Conservation (phyloP, 2,797 vertebrate species). For the Astyanax mexicanus region DNA sequence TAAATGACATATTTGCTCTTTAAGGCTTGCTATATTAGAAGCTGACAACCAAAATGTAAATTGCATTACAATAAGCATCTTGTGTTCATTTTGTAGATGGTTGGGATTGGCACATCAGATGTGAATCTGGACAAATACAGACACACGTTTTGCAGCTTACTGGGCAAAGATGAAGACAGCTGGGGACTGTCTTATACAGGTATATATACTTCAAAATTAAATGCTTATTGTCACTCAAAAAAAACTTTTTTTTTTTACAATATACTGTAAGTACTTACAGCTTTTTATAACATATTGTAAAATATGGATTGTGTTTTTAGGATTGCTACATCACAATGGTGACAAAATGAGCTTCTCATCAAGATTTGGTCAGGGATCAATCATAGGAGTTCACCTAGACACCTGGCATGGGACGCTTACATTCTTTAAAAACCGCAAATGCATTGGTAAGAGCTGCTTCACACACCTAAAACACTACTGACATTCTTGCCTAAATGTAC, state of each 20-base stretch:
- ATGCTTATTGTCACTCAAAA: too few relatives aligned
- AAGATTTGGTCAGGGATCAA: slow-evolving; percentile 95
- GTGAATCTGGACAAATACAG: slow-evolving; percentile 96
- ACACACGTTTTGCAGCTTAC: slow-evolving; percentile 94
- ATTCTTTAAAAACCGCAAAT: slow-evolving; percentile 97
- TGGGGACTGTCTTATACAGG: slow-evolving; percentile 99
- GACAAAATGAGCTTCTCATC: slow-evolving; percentile 94
- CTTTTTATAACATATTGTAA: background rate
- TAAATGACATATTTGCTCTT: background rate
- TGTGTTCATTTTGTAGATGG: slow-evolving; percentile 84
- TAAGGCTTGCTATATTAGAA: background rate
- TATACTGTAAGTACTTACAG: too few relatives aligned
- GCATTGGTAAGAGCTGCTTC: slow-evolving; percentile 82
- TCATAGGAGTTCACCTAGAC: slow-evolving; percentile 95
- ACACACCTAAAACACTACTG: too few relatives aligned
- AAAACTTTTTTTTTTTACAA: too few relatives aligned
- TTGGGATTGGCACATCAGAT: slow-evolving; percentile 92
- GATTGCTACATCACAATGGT: slow-evolving; percentile 93
- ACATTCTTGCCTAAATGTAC: too few relatives aligned
- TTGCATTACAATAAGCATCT: too few relatives aligned
- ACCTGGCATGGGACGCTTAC: slow-evolving; percentile 95
- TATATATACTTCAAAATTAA: slow-evolving; percentile 65
- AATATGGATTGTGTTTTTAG: slow-evolving; percentile 68
- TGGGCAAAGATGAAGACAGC: slow-evolving; percentile 95
- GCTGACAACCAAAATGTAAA: background rate